Evolutionary conservation across 2,888 invertebrate species (phyloP).

Genomic region (Eupithecia abbreviata): DNA sequence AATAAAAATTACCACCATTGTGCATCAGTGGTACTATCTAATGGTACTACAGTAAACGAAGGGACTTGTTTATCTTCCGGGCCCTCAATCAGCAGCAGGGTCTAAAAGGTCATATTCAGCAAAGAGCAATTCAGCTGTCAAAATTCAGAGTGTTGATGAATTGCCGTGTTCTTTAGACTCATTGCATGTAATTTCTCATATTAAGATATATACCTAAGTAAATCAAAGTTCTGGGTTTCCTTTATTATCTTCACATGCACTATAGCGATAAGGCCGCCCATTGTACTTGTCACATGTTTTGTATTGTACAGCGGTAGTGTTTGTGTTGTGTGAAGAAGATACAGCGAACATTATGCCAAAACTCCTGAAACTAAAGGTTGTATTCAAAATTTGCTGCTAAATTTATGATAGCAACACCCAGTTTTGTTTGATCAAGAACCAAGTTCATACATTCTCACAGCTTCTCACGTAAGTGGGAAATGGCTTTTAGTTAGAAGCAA

Average conservation of each 20-base stretch:
- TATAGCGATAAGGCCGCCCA: too few relatives aligned
- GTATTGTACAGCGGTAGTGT: too few relatives aligned
- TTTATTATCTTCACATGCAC: background rate
- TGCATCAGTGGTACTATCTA: too few relatives aligned
- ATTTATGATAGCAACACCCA: background rate
- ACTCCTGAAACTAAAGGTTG: background rate
- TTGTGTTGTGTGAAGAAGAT: too few relatives aligned
- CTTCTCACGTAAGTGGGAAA: background rate
- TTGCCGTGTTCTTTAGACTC: background rate
- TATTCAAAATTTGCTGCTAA: background rate
- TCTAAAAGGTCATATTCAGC: background rate
- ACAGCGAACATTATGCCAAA: background rate
- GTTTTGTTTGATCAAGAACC: background rate
- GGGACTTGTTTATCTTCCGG: background rate
- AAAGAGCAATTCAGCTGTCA: conserved; percentile 10
- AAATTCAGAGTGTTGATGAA: background rate
- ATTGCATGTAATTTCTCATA: conserved; percentile 7
- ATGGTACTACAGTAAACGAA: too few relatives aligned
- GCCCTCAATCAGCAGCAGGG: background rate
- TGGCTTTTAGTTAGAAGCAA: conserved; percentile 12
- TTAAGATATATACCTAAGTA: background rate
- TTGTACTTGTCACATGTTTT: too few relatives aligned
- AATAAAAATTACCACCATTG: too few relatives aligned
- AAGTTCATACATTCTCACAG: background rate
- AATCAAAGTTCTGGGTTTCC: background rate